Percentiles rank a stretch among this genome's conserved stretches.
Conservation (phyloP, 2,797 vertebrate species). For the Thalassophryne amazonica region DNA sequence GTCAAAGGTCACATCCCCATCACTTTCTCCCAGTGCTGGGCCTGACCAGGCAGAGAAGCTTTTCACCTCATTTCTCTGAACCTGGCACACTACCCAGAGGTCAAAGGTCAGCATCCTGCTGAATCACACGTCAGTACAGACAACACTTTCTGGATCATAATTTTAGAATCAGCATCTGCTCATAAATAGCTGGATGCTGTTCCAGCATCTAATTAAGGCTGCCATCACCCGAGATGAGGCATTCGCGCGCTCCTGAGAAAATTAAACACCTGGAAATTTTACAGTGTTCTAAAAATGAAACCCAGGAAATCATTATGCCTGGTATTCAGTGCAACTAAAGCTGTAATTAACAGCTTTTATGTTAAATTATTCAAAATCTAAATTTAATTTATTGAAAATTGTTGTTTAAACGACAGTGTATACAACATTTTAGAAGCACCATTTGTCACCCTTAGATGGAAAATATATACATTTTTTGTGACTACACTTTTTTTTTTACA, state of each 20-base stretch:
- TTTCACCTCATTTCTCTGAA: constrained; percentile 11
- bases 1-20: constrained; percentile 13
- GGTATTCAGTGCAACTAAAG: neutral
- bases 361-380: constrained; percentile 8
- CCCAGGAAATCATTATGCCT: neutral
- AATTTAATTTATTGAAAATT: constrained; percentile 31
- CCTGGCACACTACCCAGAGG: neutral
- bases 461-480: constrained; percentile 6
- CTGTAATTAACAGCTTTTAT: neutral
- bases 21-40: neutral
- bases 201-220: neutral
- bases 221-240: neutral
- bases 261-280: neutral
- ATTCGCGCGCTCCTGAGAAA: neutral
- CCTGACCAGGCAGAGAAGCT: neutral
- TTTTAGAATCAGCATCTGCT: neutral
- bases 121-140: neutral
- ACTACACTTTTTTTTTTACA: too few species aligned
- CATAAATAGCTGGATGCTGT: neutral
- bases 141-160: neutral
- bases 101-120: constrained; percentile 2
- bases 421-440: neutral
- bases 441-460: neutral
- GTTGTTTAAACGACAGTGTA: neutral
- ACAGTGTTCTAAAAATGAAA: too few species aligned